Conservation (phyloP, 2,113 vertebrate species). For the Pyrgilauda ruficollis region DNA sequence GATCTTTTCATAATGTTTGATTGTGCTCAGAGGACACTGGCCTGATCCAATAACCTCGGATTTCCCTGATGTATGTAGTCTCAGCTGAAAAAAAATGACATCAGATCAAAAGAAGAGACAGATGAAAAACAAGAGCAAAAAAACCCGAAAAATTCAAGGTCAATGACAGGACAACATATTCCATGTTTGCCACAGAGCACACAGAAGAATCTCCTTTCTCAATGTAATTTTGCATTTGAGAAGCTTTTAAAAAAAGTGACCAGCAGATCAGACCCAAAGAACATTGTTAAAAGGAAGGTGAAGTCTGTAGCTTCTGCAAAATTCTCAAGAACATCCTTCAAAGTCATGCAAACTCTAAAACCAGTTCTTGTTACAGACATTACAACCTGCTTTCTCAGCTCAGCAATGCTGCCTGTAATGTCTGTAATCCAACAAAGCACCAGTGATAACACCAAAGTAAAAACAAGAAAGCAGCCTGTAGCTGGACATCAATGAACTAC, state of each 20-base stretch:
- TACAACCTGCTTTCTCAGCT: not conserved
- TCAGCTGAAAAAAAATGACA: constrained; percentile 21
- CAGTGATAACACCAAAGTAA: not conserved
- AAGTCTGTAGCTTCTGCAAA: not conserved
- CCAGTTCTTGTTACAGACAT: not conserved
- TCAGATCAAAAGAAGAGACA: not conserved
- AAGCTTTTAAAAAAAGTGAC: not conserved
- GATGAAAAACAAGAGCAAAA: not conserved
- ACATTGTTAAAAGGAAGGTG: not conserved
- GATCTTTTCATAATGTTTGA: not conserved
- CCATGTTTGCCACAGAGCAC: not conserved
- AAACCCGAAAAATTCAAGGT: not conserved
- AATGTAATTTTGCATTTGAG: not conserved
- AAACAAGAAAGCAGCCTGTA: not conserved
- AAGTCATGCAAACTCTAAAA: not conserved
- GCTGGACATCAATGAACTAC: not conserved
- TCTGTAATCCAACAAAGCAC: not conserved
- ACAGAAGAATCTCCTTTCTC: not conserved
- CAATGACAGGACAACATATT: not conserved
- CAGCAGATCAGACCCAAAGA: not conserved
- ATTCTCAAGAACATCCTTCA: not conserved
- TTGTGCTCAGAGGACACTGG: not conserved
- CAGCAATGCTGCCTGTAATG: not conserved
- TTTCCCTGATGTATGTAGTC: not conserved
- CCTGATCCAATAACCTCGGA: not conserved